Evolutionary conservation across 2,888 invertebrate species (phyloP).

Genomic region (Hydroisotoma schaefferi): DNA sequence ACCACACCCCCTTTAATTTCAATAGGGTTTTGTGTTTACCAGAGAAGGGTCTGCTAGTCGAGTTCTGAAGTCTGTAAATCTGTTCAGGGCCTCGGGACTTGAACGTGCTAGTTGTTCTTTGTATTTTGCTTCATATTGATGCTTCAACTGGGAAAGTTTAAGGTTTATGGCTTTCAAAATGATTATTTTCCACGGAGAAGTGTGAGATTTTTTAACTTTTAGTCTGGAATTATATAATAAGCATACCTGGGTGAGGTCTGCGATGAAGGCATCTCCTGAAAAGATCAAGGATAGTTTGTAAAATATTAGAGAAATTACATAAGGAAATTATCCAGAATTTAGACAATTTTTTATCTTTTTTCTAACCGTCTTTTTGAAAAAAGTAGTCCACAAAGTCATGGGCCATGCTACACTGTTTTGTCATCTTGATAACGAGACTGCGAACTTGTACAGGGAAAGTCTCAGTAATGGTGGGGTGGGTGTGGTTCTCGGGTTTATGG

Average conservation of each 20-base stretch:
- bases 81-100: neutral
- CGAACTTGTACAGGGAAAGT: too few relatives aligned
- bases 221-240: too few relatives aligned
- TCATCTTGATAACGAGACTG: too few relatives aligned
- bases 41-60: neutral
- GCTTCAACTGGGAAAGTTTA: too few relatives aligned
- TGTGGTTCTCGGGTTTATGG: neutral
- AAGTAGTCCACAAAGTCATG: constrained; percentile 22
- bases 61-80: neutral
- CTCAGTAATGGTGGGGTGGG: too few relatives aligned
- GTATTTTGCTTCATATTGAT: too few relatives aligned
- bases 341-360: neutral
- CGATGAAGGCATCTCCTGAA: constrained; percentile 9
- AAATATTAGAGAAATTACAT: neutral
- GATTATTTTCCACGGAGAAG: too few relatives aligned
- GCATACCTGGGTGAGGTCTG: neutral
- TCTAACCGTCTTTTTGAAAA: constrained; percentile 21
- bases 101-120: neutral
- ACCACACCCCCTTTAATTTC: neutral
- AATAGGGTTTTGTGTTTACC: neutral
- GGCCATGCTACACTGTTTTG: neutral
- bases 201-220: too few relatives aligned
- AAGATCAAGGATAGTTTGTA: neutral
- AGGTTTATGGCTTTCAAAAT: too few relatives aligned
- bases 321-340: neutral